Percentiles rank a stretch among this genome's conserved stretches.
phyloP scores from a whole-genome alignment of 2,888 invertebrate species.

The Disparrhopalites patrizii region DNA sequence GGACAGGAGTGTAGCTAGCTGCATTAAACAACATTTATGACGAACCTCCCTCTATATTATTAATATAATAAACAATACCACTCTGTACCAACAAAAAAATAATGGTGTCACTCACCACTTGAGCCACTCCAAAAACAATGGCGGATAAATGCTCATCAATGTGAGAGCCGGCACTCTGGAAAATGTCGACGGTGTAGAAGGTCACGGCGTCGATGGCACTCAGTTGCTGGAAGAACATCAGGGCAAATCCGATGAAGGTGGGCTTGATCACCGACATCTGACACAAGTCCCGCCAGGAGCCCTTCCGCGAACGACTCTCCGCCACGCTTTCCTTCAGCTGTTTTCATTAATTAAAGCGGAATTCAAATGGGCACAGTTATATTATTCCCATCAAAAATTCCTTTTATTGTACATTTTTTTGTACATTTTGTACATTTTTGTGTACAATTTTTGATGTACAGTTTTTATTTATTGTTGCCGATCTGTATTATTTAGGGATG shows the following conservation, averaged over 20 bases:
- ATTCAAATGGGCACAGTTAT: no score
- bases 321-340: slow-evolving; percentile 20
- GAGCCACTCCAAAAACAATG: slow-evolving; percentile 39
- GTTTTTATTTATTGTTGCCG: no score
- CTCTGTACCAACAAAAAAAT: background rate
- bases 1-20: slow-evolving; percentile 35
- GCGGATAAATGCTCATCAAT: slow-evolving; percentile 37
- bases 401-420: no score
- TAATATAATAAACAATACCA: background rate
- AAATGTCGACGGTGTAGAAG: slow-evolving; percentile 42
- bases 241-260: slow-evolving; percentile 28
- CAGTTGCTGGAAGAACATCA: slow-evolving; percentile 38
- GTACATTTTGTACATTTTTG: no score
- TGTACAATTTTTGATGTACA: no score
- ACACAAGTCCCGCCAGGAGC: slow-evolving; percentile 26
- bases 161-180: slow-evolving; percentile 35
- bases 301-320: slow-evolving; percentile 35
- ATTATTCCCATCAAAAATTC: no score
- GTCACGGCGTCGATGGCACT: slow-evolving; percentile 40
- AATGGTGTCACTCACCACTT: slow-evolving; percentile 27
- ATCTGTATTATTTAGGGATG: no score
- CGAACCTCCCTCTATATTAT: background rate
- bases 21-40: background rate
- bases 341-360: no score
- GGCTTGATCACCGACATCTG: slow-evolving; percentile 26